Conservation (phyloP, 2,113 vertebrate species). For the Formicarius rufipectus region DNA sequence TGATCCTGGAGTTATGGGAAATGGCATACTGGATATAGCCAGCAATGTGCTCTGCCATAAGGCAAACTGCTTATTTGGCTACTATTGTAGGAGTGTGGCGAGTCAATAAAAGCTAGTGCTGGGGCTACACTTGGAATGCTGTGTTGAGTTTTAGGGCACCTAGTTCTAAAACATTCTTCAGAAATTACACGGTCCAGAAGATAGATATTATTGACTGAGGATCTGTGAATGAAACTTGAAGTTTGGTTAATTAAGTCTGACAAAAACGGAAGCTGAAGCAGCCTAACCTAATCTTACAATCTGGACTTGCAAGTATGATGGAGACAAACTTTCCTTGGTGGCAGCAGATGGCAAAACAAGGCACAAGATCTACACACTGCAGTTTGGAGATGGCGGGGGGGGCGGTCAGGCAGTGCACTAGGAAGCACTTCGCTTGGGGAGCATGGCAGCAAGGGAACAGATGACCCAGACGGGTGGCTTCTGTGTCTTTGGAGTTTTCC, state of each 20-base stretch:
- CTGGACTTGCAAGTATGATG: neutral
- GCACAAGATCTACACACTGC: neutral
- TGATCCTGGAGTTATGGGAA: neutral
- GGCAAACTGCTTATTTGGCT: neutral
- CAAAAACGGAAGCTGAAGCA: neutral
- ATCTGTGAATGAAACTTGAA: neutral
- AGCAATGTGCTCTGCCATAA: neutral
- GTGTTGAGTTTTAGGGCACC: neutral
- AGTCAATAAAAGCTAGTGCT: neutral
- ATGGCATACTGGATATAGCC: neutral
- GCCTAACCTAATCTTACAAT: neutral
- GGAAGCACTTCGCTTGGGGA: neutral
- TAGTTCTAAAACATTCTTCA: neutral
- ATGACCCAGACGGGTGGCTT: neutral
- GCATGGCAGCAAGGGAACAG: neutral
- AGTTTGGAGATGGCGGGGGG: no score
- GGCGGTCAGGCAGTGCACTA: neutral
- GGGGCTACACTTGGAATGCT: neutral
- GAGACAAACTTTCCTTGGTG: neutral
- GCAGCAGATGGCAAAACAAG: neutral
- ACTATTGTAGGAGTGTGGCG: neutral
- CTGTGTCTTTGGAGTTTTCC: neutral
- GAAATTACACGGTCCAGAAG: neutral
- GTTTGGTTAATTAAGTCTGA: neutral
- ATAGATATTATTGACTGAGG: neutral